Evolutionary conservation across 2,888 invertebrate species (phyloP), one percentile per base, ranked within the genome.

Genomic region (Pristionchus maxplancki): DNA sequence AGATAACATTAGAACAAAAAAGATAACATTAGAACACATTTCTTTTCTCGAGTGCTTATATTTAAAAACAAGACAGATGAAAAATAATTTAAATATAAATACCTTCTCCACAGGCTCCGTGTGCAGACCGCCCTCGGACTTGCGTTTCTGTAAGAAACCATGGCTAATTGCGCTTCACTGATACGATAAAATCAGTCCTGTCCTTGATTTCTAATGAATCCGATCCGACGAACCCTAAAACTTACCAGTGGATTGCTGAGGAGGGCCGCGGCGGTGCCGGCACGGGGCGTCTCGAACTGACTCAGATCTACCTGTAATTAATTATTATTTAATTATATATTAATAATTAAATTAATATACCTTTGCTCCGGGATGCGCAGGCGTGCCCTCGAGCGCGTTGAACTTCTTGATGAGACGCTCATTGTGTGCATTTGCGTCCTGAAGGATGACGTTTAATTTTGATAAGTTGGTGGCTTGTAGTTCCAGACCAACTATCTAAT

Each of bases 331-430:
- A 34, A 11, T 58, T 58, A 17, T 58, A 13, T 17, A 78, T 2
- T 50, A 1, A 37, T 71, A 20, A 11, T 71, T 40, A 74, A 74
- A 78, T 44, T 24, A 53, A 34, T 64, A n/a, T 17, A 90, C 90
- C 81, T 90, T 89, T 1, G 89, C 89, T 48, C 91, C 91, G 34
- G 90, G 86, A 84, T 91, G 92, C 2, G 92, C 90, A 20, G 93
- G 93, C n/a, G 91, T 90, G 13, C 88, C 88, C 83, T 91, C 92
- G 24, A 90, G 81, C 6, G 91, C 89, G 15, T 89, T 62, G 87
- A 93, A 93, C 87, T 91, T 93, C 37, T 78, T 58, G 67, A 89
- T 48, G 24, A 62, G 44, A 5, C 82, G 48, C 24, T 81, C 89
- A 40, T 89, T 28, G 62, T 88, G 64, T 20, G 89, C 89, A 20